A percentile compares a stretch with the other conserved stretches of the same genome.
Evolutionary conservation across 2,797 vertebrate species (phyloP).

Genomic region (Balearica regulorum): DNA sequence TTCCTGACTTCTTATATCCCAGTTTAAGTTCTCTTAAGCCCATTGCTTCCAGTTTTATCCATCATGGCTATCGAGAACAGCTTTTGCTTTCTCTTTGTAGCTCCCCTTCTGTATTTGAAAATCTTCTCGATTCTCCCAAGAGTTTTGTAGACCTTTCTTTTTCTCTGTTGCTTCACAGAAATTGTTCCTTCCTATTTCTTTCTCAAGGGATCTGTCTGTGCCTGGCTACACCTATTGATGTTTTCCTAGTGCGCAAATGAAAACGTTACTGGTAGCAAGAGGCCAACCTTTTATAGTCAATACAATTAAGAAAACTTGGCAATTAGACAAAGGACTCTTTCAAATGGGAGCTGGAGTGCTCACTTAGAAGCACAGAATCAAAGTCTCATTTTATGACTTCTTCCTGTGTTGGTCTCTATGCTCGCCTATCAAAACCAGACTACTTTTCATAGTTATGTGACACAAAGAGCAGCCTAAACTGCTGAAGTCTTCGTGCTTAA

Average conservation of each 20-base stretch:
- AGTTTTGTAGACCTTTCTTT: background rate
- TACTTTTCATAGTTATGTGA: background rate
- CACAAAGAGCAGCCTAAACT: background rate
- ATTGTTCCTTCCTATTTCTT: background rate
- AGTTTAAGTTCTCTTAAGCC: background rate
- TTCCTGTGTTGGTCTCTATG: background rate
- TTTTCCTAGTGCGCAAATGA: background rate
- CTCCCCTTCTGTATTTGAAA: background rate
- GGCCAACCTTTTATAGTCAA: background rate
- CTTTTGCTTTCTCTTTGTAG: background rate
- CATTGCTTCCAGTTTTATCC: background rate
- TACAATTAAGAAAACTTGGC: background rate
- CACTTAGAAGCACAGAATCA: background rate
- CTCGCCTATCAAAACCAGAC: background rate
- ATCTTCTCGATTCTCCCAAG: background rate
- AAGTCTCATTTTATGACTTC: background rate
- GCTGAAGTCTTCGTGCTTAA: background rate
- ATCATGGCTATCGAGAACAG: background rate
- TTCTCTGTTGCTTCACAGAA: background rate
- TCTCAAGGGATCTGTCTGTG: background rate
- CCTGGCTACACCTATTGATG: background rate
- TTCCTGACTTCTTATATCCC: background rate
- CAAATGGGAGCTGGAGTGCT: background rate
- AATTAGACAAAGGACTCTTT: background rate
- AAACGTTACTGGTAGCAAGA: background rate